Conservation (phyloP, 2,888 invertebrate genomes). For the Ornithoptera alexandrae region DNA sequence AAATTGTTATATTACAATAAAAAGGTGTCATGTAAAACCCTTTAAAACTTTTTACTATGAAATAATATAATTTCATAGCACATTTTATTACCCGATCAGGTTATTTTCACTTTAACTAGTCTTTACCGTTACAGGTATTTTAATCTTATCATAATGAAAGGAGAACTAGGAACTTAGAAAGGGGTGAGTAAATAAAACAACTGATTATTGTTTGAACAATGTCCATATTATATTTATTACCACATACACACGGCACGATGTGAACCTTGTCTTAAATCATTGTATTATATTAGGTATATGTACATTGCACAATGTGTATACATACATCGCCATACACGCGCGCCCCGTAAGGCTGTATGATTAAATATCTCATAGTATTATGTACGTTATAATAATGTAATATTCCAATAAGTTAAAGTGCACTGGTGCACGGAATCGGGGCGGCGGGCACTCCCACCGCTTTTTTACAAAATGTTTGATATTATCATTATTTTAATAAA, state of each 20-base stretch:
- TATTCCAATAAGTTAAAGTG: conserved; percentile 81
- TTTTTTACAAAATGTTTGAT: conserved; percentile 78
- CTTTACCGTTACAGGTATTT: background rate
- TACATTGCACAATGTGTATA: conserved; percentile 86
- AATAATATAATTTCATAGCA: too few relatives aligned
- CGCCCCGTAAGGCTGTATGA: conserved; percentile 81
- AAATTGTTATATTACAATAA: too few relatives aligned
- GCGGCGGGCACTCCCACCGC: conserved; percentile 76
- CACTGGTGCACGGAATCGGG: conserved; percentile 80
- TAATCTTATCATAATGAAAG: background rate
- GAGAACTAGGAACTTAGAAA: conserved; percentile 24
- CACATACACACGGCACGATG: conserved; percentile 95
- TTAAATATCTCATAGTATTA: conserved; percentile 80
- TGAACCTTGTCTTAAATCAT: conserved; percentile 92
- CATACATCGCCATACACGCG: conserved; percentile 85
- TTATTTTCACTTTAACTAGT: too few relatives aligned
- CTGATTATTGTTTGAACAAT: conserved; percentile 88
- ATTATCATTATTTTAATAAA: conserved; percentile 80
- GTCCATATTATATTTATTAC: conserved; percentile 93
- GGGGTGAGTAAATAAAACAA: conserved; percentile 67
- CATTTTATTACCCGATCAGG: too few relatives aligned
- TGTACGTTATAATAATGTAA: conserved; percentile 80
- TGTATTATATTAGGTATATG: conserved; percentile 85
- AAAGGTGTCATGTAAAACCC: too few relatives aligned
- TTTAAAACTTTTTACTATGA: too few relatives aligned